A percentile compares a stretch with the other conserved stretches of the same genome.
phyloP scores from a whole-genome alignment of 2,113 vertebrate genomes.

The Oophaga pumilio region DNA sequence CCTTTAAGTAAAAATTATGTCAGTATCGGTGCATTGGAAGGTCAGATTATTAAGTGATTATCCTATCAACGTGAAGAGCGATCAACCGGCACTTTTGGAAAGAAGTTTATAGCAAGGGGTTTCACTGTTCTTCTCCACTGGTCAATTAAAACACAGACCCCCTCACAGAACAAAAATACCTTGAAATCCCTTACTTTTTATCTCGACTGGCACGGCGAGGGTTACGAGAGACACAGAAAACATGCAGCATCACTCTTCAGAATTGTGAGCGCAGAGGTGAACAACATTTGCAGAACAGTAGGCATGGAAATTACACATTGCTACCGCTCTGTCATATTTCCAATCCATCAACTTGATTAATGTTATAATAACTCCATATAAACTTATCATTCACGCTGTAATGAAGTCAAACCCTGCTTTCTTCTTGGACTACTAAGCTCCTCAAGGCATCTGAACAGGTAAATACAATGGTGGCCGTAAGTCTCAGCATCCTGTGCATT shows the following conservation, averaged over 20 bases:
- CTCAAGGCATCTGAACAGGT: slow-evolving; percentile 67
- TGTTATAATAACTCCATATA: slow-evolving; percentile 79
- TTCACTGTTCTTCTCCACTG: too few species aligned
- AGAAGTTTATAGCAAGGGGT: too few species aligned
- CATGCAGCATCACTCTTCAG: slow-evolving; percentile 68
- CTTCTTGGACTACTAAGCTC: slow-evolving; percentile 76
- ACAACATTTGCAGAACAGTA: slow-evolving; percentile 82
- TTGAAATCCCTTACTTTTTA: background rate
- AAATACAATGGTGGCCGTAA: slow-evolving; percentile 56
- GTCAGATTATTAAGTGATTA: too few species aligned
- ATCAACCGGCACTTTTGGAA: too few species aligned
- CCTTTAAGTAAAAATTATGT: too few species aligned
- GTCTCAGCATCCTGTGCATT: background rate
- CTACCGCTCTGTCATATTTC: slow-evolving; percentile 81
- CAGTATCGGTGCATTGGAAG: too few species aligned
- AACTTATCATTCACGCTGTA: slow-evolving; percentile 81
- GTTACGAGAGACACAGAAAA: slow-evolving; percentile 64
- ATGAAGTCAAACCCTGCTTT: slow-evolving; percentile 81
- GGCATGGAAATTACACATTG: slow-evolving; percentile 79
- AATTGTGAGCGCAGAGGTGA: slow-evolving; percentile 73
- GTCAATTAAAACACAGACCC: background rate
- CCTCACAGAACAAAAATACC: background rate
- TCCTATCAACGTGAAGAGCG: too few species aligned
- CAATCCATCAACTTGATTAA: slow-evolving; percentile 86
- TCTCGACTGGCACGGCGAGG: slow-evolving; percentile 23